Percentiles rank a stretch among this genome's conserved stretches.
phyloP scores from a whole-genome alignment of 1,140 invertebrate genomes.

The Hycleus cichorii region DNA sequence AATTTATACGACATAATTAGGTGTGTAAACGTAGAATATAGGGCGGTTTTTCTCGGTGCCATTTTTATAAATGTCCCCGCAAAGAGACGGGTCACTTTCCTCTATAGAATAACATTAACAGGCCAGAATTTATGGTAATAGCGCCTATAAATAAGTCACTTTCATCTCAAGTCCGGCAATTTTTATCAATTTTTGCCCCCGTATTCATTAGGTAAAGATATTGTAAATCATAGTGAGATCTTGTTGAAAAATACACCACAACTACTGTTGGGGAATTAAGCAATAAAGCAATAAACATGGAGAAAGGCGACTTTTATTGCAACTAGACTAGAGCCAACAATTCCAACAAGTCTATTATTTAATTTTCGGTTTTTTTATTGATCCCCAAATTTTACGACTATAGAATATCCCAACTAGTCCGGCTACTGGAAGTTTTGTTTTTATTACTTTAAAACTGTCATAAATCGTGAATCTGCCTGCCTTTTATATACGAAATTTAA shows the following conservation, averaged over 20 bases:
- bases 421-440: slow-evolving; percentile 7
- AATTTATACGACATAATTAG: neutral
- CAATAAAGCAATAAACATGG: slow-evolving; percentile 9
- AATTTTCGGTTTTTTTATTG: too few relatives aligned
- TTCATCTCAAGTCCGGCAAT: too few relatives aligned
- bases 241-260: too few relatives aligned
- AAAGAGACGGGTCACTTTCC: too few relatives aligned
- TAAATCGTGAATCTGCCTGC: slow-evolving; percentile 1
- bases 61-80: too few relatives aligned
- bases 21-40: slow-evolving; percentile 1
- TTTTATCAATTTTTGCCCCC: too few relatives aligned
- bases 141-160: too few relatives aligned
- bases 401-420: slow-evolving; percentile 1
- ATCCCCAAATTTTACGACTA: neutral
- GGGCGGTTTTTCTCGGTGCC: neutral
- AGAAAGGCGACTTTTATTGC: slow-evolving; percentile 2
- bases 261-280: slow-evolving; percentile 8
- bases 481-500: slow-evolving; percentile 10
- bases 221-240: too few relatives aligned
- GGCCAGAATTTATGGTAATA: too few relatives aligned
- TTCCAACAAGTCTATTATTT: slow-evolving; percentile 3
- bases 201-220: too few relatives aligned
- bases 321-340: neutral
- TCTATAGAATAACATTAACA: too few relatives aligned
- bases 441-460: slow-evolving; percentile 15